phyloP scores from a whole-genome alignment of 2,888 invertebrate genomes.

The Dynastes grantii region DNA sequence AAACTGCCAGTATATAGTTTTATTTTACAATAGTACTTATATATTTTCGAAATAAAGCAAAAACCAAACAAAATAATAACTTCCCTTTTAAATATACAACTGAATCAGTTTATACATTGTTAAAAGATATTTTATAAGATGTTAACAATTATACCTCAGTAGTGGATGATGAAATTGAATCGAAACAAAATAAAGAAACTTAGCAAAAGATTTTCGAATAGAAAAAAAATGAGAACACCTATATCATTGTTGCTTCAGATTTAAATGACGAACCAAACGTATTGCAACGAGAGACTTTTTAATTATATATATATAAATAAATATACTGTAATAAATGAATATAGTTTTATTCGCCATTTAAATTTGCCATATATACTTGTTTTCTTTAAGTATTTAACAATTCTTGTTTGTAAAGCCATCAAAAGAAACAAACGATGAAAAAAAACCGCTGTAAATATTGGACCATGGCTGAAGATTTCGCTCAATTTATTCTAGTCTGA shows the following conservation, averaged over 20 bases:
- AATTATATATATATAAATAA: conserved; percentile 8
- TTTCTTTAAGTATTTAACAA: conserved; percentile 22
- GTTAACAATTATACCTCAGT: conserved; percentile 60
- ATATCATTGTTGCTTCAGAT: conserved; percentile 49
- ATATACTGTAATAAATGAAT: no score
- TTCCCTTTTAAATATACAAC: conserved; percentile 43
- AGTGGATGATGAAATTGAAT: conserved; percentile 52
- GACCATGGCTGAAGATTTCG: conserved; percentile 56
- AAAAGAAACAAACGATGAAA: conserved; percentile 32
- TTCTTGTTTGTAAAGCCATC: conserved; percentile 30
- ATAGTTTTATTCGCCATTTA: conserved; percentile 18
- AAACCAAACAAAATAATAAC: conserved; percentile 15
- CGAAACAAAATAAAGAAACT: conserved; percentile 45
- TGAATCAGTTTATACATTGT: conserved; percentile 60
- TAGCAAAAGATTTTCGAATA: conserved; percentile 41
- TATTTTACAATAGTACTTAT: conserved; percentile 53
- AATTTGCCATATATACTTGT: conserved; percentile 28
- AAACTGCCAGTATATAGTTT: conserved; percentile 59
- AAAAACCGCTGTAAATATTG: conserved; percentile 57
- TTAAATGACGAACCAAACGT: conserved; percentile 31
- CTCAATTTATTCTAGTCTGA: conserved; percentile 61
- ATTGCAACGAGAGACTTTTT: conserved; percentile 27
- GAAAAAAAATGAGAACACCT: conserved; percentile 49
- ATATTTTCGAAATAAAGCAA: conserved; percentile 47
- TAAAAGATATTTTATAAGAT: conserved; percentile 62